These are phyloP conservation scores for Hyposmocoma kahamanoa DNA, from an alignment of 1,140 invertebrate genomes.

Conservation along the genomic window DNA sequence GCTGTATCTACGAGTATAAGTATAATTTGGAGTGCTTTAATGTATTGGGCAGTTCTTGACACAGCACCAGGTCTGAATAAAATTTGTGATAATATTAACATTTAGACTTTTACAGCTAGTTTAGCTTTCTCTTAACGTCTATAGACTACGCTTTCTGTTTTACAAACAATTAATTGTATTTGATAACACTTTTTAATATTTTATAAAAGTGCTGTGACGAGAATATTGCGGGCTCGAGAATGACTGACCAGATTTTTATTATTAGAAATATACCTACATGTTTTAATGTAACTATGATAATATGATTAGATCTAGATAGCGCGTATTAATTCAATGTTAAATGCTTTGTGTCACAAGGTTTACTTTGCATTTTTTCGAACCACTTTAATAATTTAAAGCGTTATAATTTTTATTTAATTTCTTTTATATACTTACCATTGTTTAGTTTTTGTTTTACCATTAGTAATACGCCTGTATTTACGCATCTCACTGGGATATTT, in stretches of 20 bases:
- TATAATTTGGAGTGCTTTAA: conserved; percentile 24
- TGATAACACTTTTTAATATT: conserved; percentile 17
- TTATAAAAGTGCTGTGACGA: conserved; percentile 25
- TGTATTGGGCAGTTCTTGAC: conserved; percentile 32
- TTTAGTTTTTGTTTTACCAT: too few species aligned
- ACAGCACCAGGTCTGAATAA: conserved; percentile 20
- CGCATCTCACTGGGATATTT: too few species aligned
- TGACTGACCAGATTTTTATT: conserved; percentile 54
- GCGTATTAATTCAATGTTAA: conserved; percentile 39
- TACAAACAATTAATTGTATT: background rate
- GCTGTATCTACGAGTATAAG: conserved; percentile 17
- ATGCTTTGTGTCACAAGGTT: conserved; percentile 39
- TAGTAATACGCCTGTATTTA: too few species aligned
- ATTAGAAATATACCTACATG: conserved; percentile 45
- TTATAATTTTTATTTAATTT: too few species aligned
- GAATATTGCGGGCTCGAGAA: conserved; percentile 35
- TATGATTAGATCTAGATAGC: conserved; percentile 48
- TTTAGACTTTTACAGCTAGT: background rate
- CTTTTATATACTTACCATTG: too few species aligned
- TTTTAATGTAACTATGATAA: conserved; percentile 47
- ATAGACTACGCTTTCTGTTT: conserved; percentile 9
- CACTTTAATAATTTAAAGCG: too few species aligned
- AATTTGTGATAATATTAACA: background rate
- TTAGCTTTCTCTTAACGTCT: background rate
- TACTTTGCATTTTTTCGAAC: conserved; percentile 33